These are phyloP conservation scores for Pocillopora verrucosa DNA, from an alignment of 64 coral and sea anemone species.

Conservation along the genomic window DNA sequence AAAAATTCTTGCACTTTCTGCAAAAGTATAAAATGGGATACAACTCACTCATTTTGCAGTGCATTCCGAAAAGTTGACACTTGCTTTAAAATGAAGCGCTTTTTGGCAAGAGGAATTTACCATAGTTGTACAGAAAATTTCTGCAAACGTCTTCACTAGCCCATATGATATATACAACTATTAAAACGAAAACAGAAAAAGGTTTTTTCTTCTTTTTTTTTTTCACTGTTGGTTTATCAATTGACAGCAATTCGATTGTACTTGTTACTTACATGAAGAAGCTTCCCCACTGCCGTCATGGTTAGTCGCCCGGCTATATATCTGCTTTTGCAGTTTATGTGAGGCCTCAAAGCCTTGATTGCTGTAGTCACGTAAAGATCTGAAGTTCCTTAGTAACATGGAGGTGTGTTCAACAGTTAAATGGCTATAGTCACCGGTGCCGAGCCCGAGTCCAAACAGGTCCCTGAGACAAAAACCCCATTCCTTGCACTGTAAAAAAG, in stretches of 20 bases:
- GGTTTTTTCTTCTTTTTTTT: too few relatives aligned
- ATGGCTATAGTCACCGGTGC: slow-evolving; percentile 56
- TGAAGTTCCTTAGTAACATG: slow-evolving; percentile 35
- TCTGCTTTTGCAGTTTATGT: slow-evolving; percentile 26
- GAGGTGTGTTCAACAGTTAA: slow-evolving; percentile 43
- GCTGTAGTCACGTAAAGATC: slow-evolving; percentile 47
- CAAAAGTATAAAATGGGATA: too few relatives aligned
- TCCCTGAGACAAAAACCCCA: slow-evolving; percentile 49
- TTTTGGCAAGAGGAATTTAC: too few relatives aligned
- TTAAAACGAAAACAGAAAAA: background rate
- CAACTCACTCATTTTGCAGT: too few relatives aligned
- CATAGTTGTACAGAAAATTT: too few relatives aligned
- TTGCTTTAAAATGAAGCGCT: too few relatives aligned
- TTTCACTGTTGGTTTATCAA: too few relatives aligned
- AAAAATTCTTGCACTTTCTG: too few relatives aligned
- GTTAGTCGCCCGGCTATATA: slow-evolving; percentile 32
- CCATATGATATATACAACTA: too few relatives aligned
- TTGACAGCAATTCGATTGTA: too few relatives aligned
- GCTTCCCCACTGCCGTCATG: slow-evolving; percentile 27
- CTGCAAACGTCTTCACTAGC: too few relatives aligned
- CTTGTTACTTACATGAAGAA: slow-evolving; percentile 24
- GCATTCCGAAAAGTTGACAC: too few relatives aligned
- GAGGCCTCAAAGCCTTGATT: slow-evolving; percentile 53
- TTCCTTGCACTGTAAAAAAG: slow-evolving; percentile 49
- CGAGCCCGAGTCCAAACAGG: slow-evolving; percentile 47